Conservation (phyloP, 2,797 vertebrate genomes). For the Diplodus sargus region DNA sequence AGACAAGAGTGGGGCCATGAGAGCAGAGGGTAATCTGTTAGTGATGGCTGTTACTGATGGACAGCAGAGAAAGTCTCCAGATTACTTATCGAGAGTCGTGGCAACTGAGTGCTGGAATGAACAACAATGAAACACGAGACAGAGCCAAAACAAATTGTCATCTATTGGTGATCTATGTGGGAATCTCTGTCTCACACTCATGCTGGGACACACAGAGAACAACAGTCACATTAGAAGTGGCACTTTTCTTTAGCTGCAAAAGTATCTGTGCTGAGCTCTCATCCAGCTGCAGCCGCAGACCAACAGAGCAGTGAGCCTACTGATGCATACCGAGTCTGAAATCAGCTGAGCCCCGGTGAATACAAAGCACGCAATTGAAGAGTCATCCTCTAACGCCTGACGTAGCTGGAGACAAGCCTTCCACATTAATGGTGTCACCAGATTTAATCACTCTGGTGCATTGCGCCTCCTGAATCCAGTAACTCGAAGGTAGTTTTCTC, state of each 20-base stretch:
- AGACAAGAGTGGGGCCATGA: constrained; percentile 35
- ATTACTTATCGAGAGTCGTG: constrained; percentile 46
- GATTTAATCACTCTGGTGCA: constrained; percentile 16
- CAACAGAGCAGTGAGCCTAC: constrained; percentile 10
- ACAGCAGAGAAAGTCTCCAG: constrained; percentile 61
- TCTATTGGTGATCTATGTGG: constrained; percentile 9
- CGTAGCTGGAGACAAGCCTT: constrained; percentile 17
- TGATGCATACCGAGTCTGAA: constrained; percentile 54
- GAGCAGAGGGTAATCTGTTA: constrained; percentile 58
- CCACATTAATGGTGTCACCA: neutral
- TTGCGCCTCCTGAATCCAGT: neutral
- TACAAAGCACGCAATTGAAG: constrained; percentile 49
- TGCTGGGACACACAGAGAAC: constrained; percentile 11
- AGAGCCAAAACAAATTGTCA: constrained; percentile 34
- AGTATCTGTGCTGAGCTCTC: constrained; percentile 24
- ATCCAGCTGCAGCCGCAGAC: constrained; percentile 23
- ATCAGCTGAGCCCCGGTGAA: constrained; percentile 51
- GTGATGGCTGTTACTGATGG: constrained; percentile 55
- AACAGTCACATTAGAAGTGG: constrained; percentile 36
- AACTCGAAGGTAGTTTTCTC: constrained; percentile 31
- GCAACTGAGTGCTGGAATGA: constrained; percentile 42
- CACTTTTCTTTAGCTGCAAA: constrained; percentile 30
- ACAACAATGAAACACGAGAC: constrained; percentile 60
- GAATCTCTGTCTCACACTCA: constrained; percentile 11
- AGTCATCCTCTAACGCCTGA: constrained; percentile 42